Base-by-base conservation (phyloP, 2,797 vertebrate genomes). In the Ambastaia sidthimunki region DNA sequence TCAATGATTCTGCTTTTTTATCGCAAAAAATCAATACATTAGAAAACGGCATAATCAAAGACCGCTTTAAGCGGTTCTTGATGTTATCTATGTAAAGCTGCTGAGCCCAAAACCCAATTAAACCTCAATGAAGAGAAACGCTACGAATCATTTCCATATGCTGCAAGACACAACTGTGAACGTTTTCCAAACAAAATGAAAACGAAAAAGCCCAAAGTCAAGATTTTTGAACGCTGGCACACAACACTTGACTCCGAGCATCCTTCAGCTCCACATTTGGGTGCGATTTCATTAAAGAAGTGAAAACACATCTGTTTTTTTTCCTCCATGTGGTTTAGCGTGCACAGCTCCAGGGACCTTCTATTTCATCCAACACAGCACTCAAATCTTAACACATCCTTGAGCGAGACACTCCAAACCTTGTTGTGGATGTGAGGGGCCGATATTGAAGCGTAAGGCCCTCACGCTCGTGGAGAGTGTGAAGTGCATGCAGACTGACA, bases 351-450 rank as follows among this genome's bases (percentile, higher is more conserved):
- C 48, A 57, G 77, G 63, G 50, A 80, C 31, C 48, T 57, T 55
- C 77, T 62, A 71, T 72, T 77, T 80, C 77, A 74, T 73, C 75
- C 57, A 68, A 73, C 68, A 80, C 74, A 63, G 65, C 84, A 80
- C 78, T 85, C 78, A 66, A 68, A 77, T 78, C 75, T 74, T 65
- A 71, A 80, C 74, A 77, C 73, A 71, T 82, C 74, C 74, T 77
- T 76, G 69, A 80, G 70, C 69, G 76, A 82, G 71, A 74, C 74
- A 80, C 74, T 80, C 31, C 48, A 79, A 71, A 73, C 60, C 70
- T 66, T 71, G 37, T 76, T 34, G 59, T 80, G 81, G n/a, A 69
- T 71, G 67, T 65, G 41, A 57, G 47, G 44, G 57, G 78, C 62
- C 70, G 63, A 73, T 80, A 73, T 59, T 73, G 50, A 77, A 80